Evolutionary conservation across 2,888 invertebrate genomes (phyloP).

Genomic region (Heterodera filipjevi): DNA sequence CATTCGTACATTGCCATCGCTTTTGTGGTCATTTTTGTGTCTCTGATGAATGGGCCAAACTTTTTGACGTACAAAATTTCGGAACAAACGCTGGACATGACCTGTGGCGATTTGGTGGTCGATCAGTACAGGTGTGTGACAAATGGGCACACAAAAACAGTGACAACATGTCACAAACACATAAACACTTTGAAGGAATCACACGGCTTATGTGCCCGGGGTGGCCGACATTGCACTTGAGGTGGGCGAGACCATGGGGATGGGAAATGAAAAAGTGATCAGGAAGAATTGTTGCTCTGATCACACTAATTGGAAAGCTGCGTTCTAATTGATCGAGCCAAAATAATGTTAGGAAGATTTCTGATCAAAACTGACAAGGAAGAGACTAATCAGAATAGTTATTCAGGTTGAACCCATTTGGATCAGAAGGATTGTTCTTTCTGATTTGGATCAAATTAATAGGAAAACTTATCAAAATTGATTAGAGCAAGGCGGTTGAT

Average conservation of each 20-base stretch:
- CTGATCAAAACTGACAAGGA: too few relatives aligned
- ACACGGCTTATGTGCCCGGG: constrained; percentile 57
- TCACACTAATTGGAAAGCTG: too few relatives aligned
- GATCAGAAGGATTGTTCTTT: too few relatives aligned
- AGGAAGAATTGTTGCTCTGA: background rate
- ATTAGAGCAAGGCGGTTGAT: too few relatives aligned
- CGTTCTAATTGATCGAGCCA: too few relatives aligned
- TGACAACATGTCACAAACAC: background rate
- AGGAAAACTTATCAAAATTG: too few relatives aligned
- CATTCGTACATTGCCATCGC: constrained; percentile 63
- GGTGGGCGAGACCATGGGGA: constrained; percentile 19
- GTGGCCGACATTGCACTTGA: constrained; percentile 61
- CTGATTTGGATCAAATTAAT: too few relatives aligned
- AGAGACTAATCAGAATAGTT: too few relatives aligned
- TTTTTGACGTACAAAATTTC: constrained; percentile 62
- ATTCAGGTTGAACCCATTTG: too few relatives aligned
- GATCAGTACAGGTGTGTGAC: background rate
- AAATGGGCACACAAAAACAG: background rate
- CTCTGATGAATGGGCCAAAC: constrained; percentile 59
- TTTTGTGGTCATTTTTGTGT: constrained; percentile 51
- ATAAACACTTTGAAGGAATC: background rate
- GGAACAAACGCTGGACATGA: constrained; percentile 51
- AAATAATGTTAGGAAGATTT: too few relatives aligned
- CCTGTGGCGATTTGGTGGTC: constrained; percentile 31
- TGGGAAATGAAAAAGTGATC: background rate